Conservation (phyloP, 2,797 vertebrate genomes). For the Pseudochirops cupreus region DNA sequence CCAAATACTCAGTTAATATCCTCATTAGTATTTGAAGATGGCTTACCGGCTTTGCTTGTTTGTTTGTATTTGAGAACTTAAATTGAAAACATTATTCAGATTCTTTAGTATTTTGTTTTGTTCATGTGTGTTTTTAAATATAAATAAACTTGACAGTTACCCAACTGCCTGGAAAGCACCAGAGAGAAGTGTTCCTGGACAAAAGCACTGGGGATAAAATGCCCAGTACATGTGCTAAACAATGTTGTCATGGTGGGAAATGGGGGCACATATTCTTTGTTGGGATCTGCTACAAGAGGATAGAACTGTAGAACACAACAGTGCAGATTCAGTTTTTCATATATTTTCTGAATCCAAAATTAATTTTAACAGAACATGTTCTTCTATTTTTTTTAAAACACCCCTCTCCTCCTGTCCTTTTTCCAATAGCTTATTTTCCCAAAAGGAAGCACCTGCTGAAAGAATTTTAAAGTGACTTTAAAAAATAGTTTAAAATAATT, state of each 20-base stretch:
- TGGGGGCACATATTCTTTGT: neutral
- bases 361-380: neutral
- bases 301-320: neutral
- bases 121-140: slow-evolving; percentile 22
- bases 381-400: neutral
- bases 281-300: neutral
- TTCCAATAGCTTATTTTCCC: neutral
- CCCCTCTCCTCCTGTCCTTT: neutral
- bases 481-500: slow-evolving; percentile 27
- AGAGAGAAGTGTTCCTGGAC: slow-evolving; percentile 30
- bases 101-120: slow-evolving; percentile 14
- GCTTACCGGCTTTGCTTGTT: neutral
- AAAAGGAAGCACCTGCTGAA: neutral
- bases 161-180: slow-evolving; percentile 13
- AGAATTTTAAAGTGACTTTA: slow-evolving; percentile 19
- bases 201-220: slow-evolving; percentile 51
- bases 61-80: slow-evolving; percentile 53
- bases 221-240: slow-evolving; percentile 5
- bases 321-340: neutral
- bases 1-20: neutral
- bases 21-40: neutral
- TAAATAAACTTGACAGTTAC: slow-evolving; percentile 56
- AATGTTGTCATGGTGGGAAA: neutral
- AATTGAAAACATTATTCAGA: slow-evolving; percentile 49
- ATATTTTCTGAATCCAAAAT: neutral